Percentiles rank a stretch among this genome's conserved stretches.
Conservation (phyloP, 1,140 invertebrate species). For the Leptopilina boulardi region DNA sequence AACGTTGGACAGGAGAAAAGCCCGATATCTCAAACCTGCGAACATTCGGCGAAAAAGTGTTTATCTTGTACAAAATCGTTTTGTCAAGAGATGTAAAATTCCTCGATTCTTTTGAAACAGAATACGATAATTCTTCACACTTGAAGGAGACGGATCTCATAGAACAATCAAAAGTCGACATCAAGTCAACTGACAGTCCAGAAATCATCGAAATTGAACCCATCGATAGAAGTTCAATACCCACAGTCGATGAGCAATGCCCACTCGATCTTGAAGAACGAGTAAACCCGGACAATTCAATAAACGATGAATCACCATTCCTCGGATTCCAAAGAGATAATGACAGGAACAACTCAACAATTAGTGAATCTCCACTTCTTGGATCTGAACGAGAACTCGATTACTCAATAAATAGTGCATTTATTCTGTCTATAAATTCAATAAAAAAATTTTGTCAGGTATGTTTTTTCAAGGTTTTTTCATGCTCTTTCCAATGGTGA, state of each 20-base stretch:
- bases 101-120: slow-evolving; percentile 39
- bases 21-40: slow-evolving; percentile 45
- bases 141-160: not conserved
- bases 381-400: too few species aligned
- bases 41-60: slow-evolving; percentile 59
- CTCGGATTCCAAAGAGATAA: not conserved
- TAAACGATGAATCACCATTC: not conserved
- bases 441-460: too few species aligned
- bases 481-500: too few species aligned
- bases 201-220: too few species aligned
- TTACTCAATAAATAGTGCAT: too few species aligned
- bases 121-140: not conserved
- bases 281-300: not conserved
- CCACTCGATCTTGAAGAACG: too few species aligned
- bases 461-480: too few species aligned
- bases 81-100: slow-evolving; percentile 58
- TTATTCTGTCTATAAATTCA: too few species aligned
- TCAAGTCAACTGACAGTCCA: not conserved
- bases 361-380: not conserved
- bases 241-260: too few species aligned
- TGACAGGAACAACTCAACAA: not conserved
- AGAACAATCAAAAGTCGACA: not conserved
- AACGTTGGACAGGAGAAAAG: not conserved
- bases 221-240: too few species aligned
- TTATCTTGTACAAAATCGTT: slow-evolving; percentile 49